Evolutionary conservation across 2,113 vertebrate genomes (phyloP), one percentile per base, ranked within the genome.

Genomic region (Chiloscyllium plagiosum): DNA sequence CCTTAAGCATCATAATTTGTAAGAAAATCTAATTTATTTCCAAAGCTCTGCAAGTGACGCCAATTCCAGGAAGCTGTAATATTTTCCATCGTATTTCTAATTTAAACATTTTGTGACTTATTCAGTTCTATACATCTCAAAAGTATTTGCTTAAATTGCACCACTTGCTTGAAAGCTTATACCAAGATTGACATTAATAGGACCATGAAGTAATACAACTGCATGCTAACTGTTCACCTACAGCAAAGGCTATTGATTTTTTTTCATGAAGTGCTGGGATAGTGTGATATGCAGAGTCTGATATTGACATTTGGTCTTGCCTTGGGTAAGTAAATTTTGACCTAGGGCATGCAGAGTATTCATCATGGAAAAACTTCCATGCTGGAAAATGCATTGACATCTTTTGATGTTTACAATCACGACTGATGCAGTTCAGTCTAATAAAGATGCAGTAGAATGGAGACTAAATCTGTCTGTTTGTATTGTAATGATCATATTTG

Each of bases 241-340:
- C 69, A 95, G 69, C 94, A 95, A 72, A 95, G 69, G 13, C 94
- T 72, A 95, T 95, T 95, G 94, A 95, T 95, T 95, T 95, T 72
- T 94, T 95, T 95, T 95, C 94, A 95, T 95, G 94, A 95, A 95
- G 93, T 95, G 94, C 69, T 76, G 37, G 94, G 70, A 95, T 70
- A 33, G 94, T 95, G 69, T 95, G 94, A 95, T 95, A 95, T 95
- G 94, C 94, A 95, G 68, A 95, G 68, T 95, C 94, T 95, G 94
- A 72, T 95, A 95, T 95, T 95, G 94, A 95, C 94, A 95, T 95
- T 95, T 52, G 94, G 37, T 50, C 94, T 95, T 95, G 94, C 37
- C 69, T 95, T 95, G 66, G 94, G 94, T 95, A 95, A 95, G 68
- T 95, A 95, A 95, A 95, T 95, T 95, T 72, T 95, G 94, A 95